Conservation (phyloP, 2,797 vertebrate genomes). For the Cynopterus sphinx region DNA sequence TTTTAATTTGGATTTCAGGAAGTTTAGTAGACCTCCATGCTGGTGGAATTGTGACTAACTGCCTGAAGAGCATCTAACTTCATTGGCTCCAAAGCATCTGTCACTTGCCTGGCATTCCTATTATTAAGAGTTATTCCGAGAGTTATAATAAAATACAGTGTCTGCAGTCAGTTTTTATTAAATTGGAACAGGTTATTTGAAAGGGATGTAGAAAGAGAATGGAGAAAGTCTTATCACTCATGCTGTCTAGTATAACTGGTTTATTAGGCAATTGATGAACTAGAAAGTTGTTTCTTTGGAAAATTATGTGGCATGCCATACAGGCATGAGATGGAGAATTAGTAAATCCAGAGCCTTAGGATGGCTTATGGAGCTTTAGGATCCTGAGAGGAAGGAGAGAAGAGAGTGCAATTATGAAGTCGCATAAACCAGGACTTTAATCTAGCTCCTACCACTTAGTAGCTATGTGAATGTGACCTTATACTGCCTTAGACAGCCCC, state of each 20-base stretch:
- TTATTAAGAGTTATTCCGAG: neutral
- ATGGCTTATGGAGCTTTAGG: neutral
- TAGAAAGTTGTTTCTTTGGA: neutral
- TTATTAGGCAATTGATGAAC: neutral
- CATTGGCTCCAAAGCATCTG: neutral
- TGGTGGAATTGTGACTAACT: neutral
- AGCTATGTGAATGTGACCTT: neutral
- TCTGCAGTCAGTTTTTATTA: neutral
- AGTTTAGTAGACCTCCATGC: neutral
- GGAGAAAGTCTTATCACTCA: neutral
- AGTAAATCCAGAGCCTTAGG: neutral
- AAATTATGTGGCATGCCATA: neutral
- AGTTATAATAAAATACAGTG: neutral
- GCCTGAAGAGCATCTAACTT: neutral
- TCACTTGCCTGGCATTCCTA: neutral
- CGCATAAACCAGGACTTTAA: neutral
- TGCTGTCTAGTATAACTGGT: neutral
- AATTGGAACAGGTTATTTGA: neutral
- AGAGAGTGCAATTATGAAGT: neutral
- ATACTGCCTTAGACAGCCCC: neutral
- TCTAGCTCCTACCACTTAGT: neutral
- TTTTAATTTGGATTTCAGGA: constrained; percentile 29
- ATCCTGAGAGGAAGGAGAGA: neutral
- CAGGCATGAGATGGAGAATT: neutral
- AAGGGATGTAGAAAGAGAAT: neutral